These are phyloP conservation scores for Ceyx cyanopectus DNA, from an alignment of 2,113 vertebrate species.

Conservation along the genomic window DNA sequence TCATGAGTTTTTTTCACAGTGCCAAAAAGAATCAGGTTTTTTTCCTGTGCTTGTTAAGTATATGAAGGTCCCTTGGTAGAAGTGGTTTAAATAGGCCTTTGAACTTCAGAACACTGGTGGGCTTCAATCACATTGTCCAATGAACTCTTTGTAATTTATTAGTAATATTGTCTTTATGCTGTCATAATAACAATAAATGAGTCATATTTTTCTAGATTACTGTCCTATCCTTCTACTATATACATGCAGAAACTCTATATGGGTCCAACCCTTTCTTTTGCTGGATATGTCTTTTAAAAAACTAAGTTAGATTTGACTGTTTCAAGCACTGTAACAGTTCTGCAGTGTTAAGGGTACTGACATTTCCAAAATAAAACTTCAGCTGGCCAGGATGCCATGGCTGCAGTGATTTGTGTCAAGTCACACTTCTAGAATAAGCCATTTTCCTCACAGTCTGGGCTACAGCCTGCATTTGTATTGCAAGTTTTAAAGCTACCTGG, in stretches of 20 bases:
- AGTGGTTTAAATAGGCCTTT: not conserved
- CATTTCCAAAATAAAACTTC: not conserved
- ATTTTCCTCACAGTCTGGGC: rapidly evolving
- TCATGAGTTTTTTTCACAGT: not conserved
- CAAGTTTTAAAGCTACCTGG: not conserved
- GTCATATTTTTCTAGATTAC: not conserved
- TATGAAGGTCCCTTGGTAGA: not conserved
- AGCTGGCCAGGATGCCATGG: not conserved
- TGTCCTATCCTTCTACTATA: not conserved
- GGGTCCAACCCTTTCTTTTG: not conserved
- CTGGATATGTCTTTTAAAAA: not conserved
- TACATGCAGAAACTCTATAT: not conserved
- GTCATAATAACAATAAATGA: not conserved
- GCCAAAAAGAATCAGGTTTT: rapidly evolving
- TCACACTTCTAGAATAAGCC: not conserved
- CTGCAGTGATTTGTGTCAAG: not conserved
- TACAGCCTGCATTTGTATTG: not conserved
- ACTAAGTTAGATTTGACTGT: not conserved
- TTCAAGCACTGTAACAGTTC: not conserved
- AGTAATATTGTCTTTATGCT: not conserved
- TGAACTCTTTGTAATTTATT: not conserved
- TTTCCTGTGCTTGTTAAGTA: not conserved
- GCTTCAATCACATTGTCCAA: not conserved
- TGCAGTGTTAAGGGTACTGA: not conserved
- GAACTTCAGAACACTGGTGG: not conserved